These are phyloP conservation scores for Tanytarsus gracilentus DNA, from an alignment of 2,888 invertebrate genomes.

Conservation along the genomic window DNA sequence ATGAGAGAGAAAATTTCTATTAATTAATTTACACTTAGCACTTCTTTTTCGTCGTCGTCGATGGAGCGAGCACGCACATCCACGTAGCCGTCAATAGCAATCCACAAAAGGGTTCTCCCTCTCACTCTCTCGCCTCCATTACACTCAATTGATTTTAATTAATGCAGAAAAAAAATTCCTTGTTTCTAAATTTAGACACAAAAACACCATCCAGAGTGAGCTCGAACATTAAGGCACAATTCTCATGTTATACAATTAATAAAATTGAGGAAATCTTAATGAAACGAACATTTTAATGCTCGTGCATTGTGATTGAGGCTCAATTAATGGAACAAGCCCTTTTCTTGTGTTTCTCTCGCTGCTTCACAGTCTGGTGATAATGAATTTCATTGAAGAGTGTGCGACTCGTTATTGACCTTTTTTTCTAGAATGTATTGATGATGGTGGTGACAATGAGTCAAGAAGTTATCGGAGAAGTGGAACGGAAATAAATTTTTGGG, in stretches of 20 bases:
- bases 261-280: constrained; percentile 29
- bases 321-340: constrained; percentile 16
- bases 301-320: constrained; percentile 22
- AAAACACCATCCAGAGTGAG: background rate
- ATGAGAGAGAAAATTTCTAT: constrained; percentile 11
- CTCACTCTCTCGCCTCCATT: no score
- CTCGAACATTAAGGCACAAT: background rate
- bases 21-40: no score
- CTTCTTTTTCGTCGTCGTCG: no score
- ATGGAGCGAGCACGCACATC: no score
- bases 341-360: background rate
- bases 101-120: constrained; percentile 17
- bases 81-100: no score
- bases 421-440: no score
- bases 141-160: constrained; percentile 29
- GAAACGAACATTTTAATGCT: constrained; percentile 18
- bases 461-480: no score
- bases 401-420: no score
- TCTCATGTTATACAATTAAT: constrained; percentile 22
- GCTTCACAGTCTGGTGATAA: constrained; percentile 27
- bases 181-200: constrained; percentile 18
- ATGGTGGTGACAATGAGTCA: no score
- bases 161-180: constrained; percentile 25
- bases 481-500: no score
- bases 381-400: constrained; percentile 10